Percentiles rank a stretch among this genome's conserved stretches.
Evolutionary conservation across 23 tunicate species (phyloP).

Genomic region (Ciona savignyi): DNA sequence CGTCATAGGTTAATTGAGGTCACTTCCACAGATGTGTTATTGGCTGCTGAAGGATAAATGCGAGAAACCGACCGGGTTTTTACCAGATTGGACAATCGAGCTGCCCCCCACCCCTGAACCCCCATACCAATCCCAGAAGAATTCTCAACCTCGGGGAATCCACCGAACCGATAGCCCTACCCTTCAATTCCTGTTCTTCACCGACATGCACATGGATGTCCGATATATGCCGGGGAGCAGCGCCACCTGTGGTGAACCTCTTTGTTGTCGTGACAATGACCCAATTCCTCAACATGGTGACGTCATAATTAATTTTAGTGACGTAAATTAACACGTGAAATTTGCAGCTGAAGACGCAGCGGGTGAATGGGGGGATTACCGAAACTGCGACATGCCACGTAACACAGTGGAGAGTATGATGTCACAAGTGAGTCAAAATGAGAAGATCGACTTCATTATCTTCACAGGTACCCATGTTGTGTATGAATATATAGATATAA

Average conservation of each 20-base stretch:
- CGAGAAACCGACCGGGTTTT: slow-evolving; percentile 54
- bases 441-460: slow-evolving; percentile 61
- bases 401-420: slow-evolving; percentile 88
- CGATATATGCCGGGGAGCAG: slow-evolving; percentile 64
- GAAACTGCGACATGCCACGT: slow-evolving; percentile 82
- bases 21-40: slow-evolving; percentile 35
- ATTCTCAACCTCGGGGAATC: slow-evolving; percentile 5
- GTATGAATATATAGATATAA: too few species aligned
- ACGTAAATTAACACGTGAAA: too few species aligned
- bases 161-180: slow-evolving; percentile 39
- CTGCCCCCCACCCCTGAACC: slow-evolving; percentile 17
- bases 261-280: slow-evolving; percentile 80
- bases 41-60: slow-evolving; percentile 59
- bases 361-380: slow-evolving; percentile 72
- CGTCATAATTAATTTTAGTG: too few species aligned
- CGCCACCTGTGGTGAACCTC: slow-evolving; percentile 84
- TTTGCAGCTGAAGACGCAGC: slow-evolving; percentile 39
- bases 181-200: slow-evolving; percentile 58
- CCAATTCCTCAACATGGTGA: slow-evolving; percentile 20
- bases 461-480: slow-evolving; percentile 46
- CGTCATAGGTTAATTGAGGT: background rate
- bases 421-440: slow-evolving; percentile 17
- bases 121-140: too few species aligned
- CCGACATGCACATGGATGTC: slow-evolving; percentile 86
- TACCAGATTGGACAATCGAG: slow-evolving; percentile 48